Conservation (phyloP, 2,797 vertebrate genomes). For the Argyrosomus regius region DNA sequence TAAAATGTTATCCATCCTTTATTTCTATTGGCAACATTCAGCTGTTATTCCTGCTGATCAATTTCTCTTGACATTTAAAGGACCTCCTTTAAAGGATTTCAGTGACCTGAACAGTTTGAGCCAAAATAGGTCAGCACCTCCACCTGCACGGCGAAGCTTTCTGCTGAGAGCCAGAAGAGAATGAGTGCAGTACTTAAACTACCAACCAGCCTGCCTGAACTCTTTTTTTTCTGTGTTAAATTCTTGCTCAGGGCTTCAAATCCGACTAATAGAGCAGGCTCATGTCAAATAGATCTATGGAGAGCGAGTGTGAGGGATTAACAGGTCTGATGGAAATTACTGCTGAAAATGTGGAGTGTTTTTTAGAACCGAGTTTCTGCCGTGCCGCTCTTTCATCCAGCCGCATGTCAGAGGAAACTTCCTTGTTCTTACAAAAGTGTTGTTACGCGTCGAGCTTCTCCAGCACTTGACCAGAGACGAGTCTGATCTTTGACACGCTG, state of each 20-base stretch:
- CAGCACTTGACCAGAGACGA: background rate
- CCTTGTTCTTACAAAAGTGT: conserved; percentile 6
- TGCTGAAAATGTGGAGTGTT: conserved; percentile 6
- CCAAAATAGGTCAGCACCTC: conserved; percentile 34
- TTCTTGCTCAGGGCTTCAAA: conserved; percentile 56
- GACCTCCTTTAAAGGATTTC: conserved; percentile 14
- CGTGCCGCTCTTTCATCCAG: background rate
- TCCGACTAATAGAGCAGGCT: conserved; percentile 47
- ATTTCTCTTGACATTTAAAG: conserved; percentile 39
- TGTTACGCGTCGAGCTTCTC: conserved; percentile 9
- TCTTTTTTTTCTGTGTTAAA: conserved; percentile 31
- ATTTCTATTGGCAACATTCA: conserved; percentile 16
- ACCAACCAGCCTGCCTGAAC: conserved; percentile 27
- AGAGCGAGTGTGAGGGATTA: conserved; percentile 45
- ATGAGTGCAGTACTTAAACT: conserved; percentile 20
- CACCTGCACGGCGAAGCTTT: conserved; percentile 13
- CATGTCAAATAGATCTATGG: conserved; percentile 50
- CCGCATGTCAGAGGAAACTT: conserved; percentile 21
- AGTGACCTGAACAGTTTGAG: conserved; percentile 12
- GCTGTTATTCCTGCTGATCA: conserved; percentile 7
- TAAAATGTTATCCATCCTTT: conserved; percentile 9
- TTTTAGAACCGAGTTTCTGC: conserved; percentile 3
- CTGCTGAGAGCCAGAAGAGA: conserved; percentile 23
- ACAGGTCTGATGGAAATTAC: conserved; percentile 29
- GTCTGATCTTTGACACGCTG: conserved; percentile 41